Percentiles rank a stretch among this genome's conserved stretches.
Conservation (phyloP, 2,888 invertebrate genomes). For the Caenorhabditis afra region DNA sequence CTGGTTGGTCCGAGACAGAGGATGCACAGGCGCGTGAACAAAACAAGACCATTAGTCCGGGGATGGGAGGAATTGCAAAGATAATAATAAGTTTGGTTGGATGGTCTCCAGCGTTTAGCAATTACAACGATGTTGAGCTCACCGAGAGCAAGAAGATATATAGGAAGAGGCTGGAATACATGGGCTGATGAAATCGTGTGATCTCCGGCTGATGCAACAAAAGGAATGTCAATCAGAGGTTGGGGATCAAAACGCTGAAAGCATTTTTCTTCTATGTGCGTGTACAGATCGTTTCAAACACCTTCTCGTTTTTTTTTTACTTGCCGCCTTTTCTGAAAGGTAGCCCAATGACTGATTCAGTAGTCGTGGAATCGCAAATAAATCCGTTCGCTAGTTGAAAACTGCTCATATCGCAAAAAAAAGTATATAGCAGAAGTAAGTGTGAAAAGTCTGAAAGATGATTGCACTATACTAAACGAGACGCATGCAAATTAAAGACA, state of each 20-base stretch:
- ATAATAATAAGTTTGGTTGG: not conserved
- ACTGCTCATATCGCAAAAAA: not conserved
- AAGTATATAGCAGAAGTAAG: not conserved
- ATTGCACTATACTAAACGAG: conserved; percentile 35
- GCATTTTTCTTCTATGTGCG: too few species aligned
- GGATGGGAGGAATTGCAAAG: not conserved
- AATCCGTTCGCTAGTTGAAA: conserved; percentile 30
- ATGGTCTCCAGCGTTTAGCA: too few species aligned
- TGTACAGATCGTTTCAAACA: conserved; percentile 5
- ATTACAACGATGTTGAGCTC: too few species aligned
- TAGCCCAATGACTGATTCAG: conserved; percentile 32
- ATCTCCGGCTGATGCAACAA: not conserved
- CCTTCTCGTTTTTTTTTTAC: conserved; percentile 2
- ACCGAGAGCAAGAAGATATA: not conserved
- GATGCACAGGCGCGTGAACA: not conserved
- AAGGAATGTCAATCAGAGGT: not conserved
- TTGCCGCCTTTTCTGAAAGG: not conserved
- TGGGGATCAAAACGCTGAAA: not conserved
- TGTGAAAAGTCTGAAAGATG: conserved; percentile 2
- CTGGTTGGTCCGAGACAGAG: not conserved
- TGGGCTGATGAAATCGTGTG: not conserved
- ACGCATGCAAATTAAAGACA: conserved; percentile 41
- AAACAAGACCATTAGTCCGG: conserved; percentile 21
- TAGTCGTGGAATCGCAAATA: conserved; percentile 44
- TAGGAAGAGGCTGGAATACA: not conserved